Evolutionary conservation across 92 coral and sea anemone genomes (phyloP), one percentile per base, ranked within the genome.

Genomic region (Virgularia gustaviana): DNA sequence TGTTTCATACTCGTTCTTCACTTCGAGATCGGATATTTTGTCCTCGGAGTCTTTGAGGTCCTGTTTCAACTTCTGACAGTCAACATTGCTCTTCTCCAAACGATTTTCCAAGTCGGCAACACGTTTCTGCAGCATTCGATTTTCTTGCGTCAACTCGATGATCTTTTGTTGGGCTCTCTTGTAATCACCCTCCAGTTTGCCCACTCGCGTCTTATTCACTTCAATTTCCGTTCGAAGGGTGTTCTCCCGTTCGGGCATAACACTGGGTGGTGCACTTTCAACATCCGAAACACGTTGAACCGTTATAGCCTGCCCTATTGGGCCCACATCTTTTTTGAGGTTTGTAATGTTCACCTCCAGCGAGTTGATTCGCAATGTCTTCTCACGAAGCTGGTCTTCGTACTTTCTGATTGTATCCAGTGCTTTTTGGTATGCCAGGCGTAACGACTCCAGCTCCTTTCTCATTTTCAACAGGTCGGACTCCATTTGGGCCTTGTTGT

Each of bases 181-280:
- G 35, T 83, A 73, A 41, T 87, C 88, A 16, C 62, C 63, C 11
- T 85, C 96, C 43, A 63, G 63, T 56, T 72, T 73, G 2, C 77
- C 65, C 29, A 90, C 70, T 49, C 81, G 73, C 27, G 18, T 82
- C 63, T 82, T 87, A 49, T 72, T 72, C 15, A 78, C 75, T 62
- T 87, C 80, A 10, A 87, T 61, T 16, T 87, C 86, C 30, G 83
- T 87, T 45, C 90, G 85, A 22, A 92, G 55, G 65, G 74, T 78
- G 72, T 80, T 84, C 52, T 87, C 96, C 12, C 92, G 90, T 36
- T 90, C 99, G 64, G 88, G 96, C 8, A 85, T 78, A 55, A 83
- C 73, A 64, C 81, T 85, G 79, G 80, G 83, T 57, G 85, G 75
- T 28, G 88, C 96, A 68, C 75, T 68, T 55, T 87, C 87, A 4